Evolutionary conservation across 2,113 vertebrate species (phyloP).

Genomic region (Misgurnus mizolepis): DNA sequence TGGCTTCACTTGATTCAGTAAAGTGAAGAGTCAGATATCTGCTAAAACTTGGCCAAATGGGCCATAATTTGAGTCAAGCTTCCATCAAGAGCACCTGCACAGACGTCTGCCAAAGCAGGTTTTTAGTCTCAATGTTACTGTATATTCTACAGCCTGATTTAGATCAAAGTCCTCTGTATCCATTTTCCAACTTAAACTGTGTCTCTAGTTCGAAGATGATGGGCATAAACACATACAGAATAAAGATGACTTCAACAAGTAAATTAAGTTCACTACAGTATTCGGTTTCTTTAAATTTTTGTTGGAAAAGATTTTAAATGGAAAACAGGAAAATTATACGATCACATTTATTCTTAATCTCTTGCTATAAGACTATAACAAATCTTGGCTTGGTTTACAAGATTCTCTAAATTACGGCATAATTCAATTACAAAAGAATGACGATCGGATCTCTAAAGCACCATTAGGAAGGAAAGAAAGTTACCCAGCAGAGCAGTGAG

Average conservation of each 20-base stretch:
- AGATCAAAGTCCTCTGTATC: neutral
- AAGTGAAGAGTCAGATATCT: neutral
- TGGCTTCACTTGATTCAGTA: neutral
- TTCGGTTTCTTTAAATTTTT: neutral
- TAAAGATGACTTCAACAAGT: neutral
- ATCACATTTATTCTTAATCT: neutral
- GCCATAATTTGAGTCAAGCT: neutral
- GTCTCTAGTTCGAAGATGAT: neutral
- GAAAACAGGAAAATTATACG: neutral
- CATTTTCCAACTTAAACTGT: neutral
- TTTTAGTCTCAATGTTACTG: slow-evolving; percentile 11
- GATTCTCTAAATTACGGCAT: neutral
- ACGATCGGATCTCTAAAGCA: neutral
- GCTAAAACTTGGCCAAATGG: neutral
- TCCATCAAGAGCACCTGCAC: neutral
- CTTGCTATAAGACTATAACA: neutral
- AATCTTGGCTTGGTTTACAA: neutral
- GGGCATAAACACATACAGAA: neutral
- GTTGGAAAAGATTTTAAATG: neutral
- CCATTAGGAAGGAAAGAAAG: neutral
- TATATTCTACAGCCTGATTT: slow-evolving; percentile 4
- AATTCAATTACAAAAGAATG: neutral
- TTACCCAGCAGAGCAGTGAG: slow-evolving; percentile 87
- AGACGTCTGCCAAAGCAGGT: slow-evolving; percentile 12
- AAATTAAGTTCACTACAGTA: neutral